Percentiles rank a stretch among this genome's conserved stretches.
Evolutionary conservation across 1,140 invertebrate species (phyloP).

Genomic region (Maniola jurtina): DNA sequence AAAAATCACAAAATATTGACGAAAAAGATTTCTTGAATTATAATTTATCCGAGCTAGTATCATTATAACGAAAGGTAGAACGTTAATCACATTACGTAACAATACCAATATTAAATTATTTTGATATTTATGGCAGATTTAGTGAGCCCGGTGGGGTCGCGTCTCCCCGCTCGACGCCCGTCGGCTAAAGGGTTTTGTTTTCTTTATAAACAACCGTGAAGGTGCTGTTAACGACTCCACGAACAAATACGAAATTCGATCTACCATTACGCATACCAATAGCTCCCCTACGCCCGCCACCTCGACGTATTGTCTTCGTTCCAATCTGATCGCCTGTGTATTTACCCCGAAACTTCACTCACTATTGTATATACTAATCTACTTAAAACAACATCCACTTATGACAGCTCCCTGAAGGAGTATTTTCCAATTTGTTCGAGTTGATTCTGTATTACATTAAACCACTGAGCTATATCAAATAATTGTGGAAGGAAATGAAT

Average conservation of each 20-base stretch:
- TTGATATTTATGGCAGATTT: conserved; percentile 44
- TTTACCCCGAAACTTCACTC: conserved; percentile 34
- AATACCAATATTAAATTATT: conserved; percentile 39
- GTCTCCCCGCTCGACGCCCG: conserved; percentile 34
- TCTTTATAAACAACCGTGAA: conserved; percentile 74
- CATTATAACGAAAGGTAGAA: conserved; percentile 12
- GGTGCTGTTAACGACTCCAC: conserved; percentile 74
- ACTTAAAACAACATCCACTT: conserved; percentile 30
- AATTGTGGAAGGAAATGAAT: conserved; percentile 50
- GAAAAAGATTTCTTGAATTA: too few relatives aligned
- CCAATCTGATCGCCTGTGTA: conserved; percentile 52
- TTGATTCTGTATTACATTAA: conserved; percentile 40
- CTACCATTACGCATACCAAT: conserved; percentile 76
- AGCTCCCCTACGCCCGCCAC: conserved; percentile 54
- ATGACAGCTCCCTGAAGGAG: conserved; percentile 21
- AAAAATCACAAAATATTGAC: too few relatives aligned
- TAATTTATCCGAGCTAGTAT: neutral
- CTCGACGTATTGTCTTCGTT: conserved; percentile 61
- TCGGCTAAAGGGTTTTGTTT: conserved; percentile 69
- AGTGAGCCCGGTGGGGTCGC: conserved; percentile 44
- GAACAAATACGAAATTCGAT: conserved; percentile 78
- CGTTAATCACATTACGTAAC: conserved; percentile 22
- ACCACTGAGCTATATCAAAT: conserved; percentile 23
- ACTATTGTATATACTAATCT: conserved; percentile 45
- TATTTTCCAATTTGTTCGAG: conserved; percentile 27